Evolutionary conservation across 2,888 invertebrate genomes (phyloP), one percentile per base, ranked within the genome.

Genomic region (Trissolcus japonicus): DNA sequence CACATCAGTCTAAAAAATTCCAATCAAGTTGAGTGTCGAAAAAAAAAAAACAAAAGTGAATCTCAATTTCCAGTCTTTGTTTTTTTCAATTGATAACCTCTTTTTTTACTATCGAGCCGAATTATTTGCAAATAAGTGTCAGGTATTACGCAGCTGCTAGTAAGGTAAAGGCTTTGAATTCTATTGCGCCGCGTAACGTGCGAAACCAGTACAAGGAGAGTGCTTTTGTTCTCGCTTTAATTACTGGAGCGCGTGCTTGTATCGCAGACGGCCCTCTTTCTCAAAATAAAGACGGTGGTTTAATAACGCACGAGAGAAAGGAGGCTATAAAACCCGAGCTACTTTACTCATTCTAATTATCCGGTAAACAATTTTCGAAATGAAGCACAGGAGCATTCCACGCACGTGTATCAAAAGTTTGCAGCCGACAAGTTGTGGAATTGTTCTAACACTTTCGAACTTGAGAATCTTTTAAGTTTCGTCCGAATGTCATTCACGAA

Each of bases 181-280:
- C 80, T 66, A 76, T 76, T 62, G 76, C 66, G 65, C 16, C 50
- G 68, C 61, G 78, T 74, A 80, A 78, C 80, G 78, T 76, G 78
- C 76, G 74, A 76, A 78, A 76, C 76, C 71, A 71, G 76, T 75
- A 78, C 74, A 54, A 19, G 63, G 54, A 78, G 67, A 56, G 55
- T 62, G 69, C 79, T 79, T 79, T 79, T 79, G 79, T 79, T 79
- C 78, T 76, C 78, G 68, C 65, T 78, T 78, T 80, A 80, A 35
- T 35, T 78, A 78, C 77, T 61, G 60, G 57, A 80, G 74, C 80
- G 80, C 80, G 80, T 80, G 80, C 79, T 77, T 59, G 73, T 67
- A 78, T 76, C 68, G 65, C 68, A 68, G 35, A 35, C 35, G 62
- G 19, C 74, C 60, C 69, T 67, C 66, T 77, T 80, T 79, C 73